phyloP scores from a whole-genome alignment of 2,113 vertebrate species.

The Labeo catla region DNA sequence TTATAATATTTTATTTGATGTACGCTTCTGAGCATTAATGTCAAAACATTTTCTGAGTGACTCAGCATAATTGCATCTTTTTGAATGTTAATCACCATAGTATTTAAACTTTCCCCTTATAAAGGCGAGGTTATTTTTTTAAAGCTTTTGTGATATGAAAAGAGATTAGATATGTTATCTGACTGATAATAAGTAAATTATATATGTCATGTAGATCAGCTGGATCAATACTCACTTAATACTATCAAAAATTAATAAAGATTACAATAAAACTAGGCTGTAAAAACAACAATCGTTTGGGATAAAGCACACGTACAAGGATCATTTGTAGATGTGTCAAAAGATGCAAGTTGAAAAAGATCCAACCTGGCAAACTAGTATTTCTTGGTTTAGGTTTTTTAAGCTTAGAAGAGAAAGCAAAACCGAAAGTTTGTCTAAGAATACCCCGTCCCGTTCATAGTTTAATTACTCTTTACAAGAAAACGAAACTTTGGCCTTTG shows the following conservation, averaged over 20 bases:
- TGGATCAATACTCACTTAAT: neutral
- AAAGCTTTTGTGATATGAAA: slow-evolving; percentile 1
- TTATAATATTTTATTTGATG: neutral
- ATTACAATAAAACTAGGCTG: neutral
- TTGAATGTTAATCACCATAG: neutral
- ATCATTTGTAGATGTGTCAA: too few relatives aligned
- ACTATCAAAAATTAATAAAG: neutral
- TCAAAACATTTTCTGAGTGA: neutral
- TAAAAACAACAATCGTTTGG: too few relatives aligned
- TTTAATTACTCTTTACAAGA: neutral
- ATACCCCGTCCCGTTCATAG: too few relatives aligned
- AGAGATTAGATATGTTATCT: neutral
- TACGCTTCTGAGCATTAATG: neutral
- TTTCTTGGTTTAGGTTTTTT: too few relatives aligned
- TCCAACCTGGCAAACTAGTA: neutral
- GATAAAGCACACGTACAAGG: too few relatives aligned
- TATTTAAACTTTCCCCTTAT: neutral
- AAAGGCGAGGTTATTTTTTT: neutral
- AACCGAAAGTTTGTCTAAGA: slow-evolving; percentile 5
- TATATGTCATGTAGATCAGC: neutral
- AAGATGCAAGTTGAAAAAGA: neutral
- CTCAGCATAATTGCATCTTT: neutral
- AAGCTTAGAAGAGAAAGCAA: slow-evolving; percentile 1
- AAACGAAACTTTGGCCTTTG: slow-evolving; percentile 20
- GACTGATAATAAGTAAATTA: neutral